Evolutionary conservation across 2,797 vertebrate species (phyloP).

Genomic region (Halcyon badia): DNA sequence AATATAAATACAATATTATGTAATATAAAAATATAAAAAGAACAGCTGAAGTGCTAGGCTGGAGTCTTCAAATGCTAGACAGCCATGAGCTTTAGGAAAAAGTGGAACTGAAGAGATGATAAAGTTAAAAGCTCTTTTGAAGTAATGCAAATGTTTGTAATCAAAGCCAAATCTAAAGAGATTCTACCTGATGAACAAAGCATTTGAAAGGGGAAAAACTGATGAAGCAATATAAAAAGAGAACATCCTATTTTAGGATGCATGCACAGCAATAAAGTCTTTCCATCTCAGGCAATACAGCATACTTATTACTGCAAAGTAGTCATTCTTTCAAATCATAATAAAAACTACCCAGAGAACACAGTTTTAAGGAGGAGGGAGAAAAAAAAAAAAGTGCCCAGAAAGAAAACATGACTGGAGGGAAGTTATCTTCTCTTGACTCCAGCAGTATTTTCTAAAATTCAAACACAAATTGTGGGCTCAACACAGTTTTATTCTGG

Average conservation of each 20-base stretch:
- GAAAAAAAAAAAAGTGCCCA: background rate
- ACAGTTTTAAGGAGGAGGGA: constrained; percentile 15
- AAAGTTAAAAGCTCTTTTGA: background rate
- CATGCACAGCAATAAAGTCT: constrained; percentile 24
- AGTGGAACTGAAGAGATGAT: background rate
- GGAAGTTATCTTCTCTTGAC: constrained; percentile 37
- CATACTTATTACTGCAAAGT: constrained; percentile 50
- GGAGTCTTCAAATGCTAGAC: background rate
- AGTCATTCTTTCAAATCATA: constrained; percentile 57
- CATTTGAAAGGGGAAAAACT: background rate
- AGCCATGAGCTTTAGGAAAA: background rate
- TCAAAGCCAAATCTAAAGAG: constrained; percentile 15
- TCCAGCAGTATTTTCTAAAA: constrained; percentile 53
- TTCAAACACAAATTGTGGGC: constrained; percentile 12
- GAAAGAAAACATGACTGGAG: background rate
- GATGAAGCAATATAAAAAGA: constrained; percentile 20
- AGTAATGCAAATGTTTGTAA: background rate
- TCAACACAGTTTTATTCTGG: constrained; percentile 1
- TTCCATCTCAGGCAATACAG: constrained; percentile 47
- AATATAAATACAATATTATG: background rate
- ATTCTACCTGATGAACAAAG: constrained; percentile 13
- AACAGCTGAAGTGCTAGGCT: background rate
- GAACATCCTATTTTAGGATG: background rate
- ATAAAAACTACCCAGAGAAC: constrained; percentile 67
- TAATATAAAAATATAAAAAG: background rate